phyloP scores from a whole-genome alignment of 2,797 vertebrate species.

The Cetoscarus ocellatus region DNA sequence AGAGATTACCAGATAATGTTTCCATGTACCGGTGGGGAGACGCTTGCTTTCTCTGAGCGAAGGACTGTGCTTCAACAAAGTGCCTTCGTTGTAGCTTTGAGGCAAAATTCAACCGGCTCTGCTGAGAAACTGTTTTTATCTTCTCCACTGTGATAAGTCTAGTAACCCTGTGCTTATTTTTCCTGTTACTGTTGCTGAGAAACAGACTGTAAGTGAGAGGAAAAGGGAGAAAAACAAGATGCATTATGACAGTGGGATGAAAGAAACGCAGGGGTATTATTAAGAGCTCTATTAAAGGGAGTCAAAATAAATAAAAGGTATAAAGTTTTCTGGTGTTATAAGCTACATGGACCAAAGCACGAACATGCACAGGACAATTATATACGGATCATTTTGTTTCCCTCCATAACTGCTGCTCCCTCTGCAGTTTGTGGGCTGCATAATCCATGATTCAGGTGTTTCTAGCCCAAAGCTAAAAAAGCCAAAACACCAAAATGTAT shows the following conservation, averaged over 20 bases:
- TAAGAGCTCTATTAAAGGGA: not conserved
- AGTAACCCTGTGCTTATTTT: conserved; percentile 6
- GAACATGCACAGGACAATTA: too few relatives aligned
- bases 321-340: not conserved
- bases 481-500: too few relatives aligned
- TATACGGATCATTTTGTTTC: too few relatives aligned
- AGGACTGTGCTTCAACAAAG: conserved; percentile 42
- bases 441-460: too few relatives aligned
- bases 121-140: not conserved
- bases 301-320: not conserved
- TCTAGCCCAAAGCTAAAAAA: too few relatives aligned
- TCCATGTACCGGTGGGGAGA: conserved; percentile 48
- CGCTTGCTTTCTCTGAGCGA: conserved; percentile 26
- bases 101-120: conserved; percentile 27
- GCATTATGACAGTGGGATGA: not conserved
- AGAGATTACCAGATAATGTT: conserved; percentile 70
- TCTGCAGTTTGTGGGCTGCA: too few relatives aligned
- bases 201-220: conserved; percentile 14
- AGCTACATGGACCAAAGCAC: not conserved
- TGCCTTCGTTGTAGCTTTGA: conserved; percentile 38
- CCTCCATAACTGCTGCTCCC: too few relatives aligned
- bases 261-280: not conserved
- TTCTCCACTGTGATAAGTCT: conserved; percentile 10
- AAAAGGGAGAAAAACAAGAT: not conserved
- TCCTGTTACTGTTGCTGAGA: conserved; percentile 16